phyloP scores from a whole-genome alignment of 2,888 invertebrate genomes.

The Calliphora vomitoria region DNA sequence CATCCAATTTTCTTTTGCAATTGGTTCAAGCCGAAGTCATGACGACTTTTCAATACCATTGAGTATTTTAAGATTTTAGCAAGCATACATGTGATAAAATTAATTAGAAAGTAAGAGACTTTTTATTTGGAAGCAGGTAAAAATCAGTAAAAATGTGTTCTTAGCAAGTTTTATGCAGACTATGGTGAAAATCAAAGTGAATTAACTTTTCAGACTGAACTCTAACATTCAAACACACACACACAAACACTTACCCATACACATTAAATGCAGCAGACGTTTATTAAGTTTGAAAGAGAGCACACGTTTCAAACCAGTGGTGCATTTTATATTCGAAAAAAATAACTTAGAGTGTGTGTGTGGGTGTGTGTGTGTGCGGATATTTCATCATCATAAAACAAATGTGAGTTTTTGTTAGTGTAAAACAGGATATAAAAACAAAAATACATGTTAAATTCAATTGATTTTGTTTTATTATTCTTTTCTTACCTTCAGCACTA shows the following conservation, averaged over 20 bases:
- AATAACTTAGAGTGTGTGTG: constrained; percentile 4
- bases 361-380: constrained; percentile 11
- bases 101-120: too few relatives aligned
- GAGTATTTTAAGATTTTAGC: too few relatives aligned
- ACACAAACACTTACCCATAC: neutral
- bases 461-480: constrained; percentile 54
- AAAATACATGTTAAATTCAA: constrained; percentile 52
- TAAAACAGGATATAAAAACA: constrained; percentile 50
- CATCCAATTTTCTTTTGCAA: too few relatives aligned
- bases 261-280: constrained; percentile 48
- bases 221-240: neutral
- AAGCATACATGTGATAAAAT: too few relatives aligned
- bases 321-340: constrained; percentile 44
- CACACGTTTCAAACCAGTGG: constrained; percentile 56
- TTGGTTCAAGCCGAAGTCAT: too few relatives aligned
- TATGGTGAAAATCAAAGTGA: too few relatives aligned
- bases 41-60: too few relatives aligned
- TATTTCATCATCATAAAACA: constrained; percentile 51
- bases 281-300: constrained; percentile 13
- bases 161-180: too few relatives aligned
- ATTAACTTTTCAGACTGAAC: constrained; percentile 3
- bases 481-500: constrained; percentile 49
- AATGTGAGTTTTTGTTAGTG: constrained; percentile 33
- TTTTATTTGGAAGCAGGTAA: too few relatives aligned
- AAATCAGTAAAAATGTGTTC: too few relatives aligned